Conservation (phyloP, 35 echinoderm and acorn worm genomes). For the Heliocidaris erythrogramma region DNA sequence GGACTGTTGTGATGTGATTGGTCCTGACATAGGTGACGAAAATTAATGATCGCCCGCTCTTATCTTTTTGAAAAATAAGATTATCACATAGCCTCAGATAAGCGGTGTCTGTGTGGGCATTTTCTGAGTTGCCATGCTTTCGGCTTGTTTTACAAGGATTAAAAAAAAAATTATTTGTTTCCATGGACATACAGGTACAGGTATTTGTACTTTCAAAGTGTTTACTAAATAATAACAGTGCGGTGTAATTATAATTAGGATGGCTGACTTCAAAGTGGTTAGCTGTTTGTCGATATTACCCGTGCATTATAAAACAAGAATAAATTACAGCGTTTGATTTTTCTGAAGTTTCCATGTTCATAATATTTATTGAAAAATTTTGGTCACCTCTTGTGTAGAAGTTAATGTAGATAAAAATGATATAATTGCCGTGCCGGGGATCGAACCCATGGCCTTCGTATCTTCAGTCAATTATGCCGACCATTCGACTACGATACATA, state of each 20-base stretch:
- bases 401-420: too few species aligned
- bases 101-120: neutral
- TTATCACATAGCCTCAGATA: neutral
- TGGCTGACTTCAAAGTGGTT: neutral
- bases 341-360: too few species aligned
- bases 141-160: neutral
- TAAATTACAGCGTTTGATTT: too few species aligned
- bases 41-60: constrained; percentile 1
- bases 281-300: neutral
- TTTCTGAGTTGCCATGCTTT: neutral
- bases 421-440: too few species aligned
- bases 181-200: neutral
- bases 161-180: too few species aligned
- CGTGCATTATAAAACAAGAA: too few species aligned
- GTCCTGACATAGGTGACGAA: neutral
- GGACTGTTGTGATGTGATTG: neutral
- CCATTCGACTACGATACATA: too few species aligned
- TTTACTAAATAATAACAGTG: neutral
- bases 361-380: too few species aligned
- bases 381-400: too few species aligned
- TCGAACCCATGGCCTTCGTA: too few species aligned
- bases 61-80: neutral
- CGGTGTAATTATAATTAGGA: neutral
- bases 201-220: neutral
- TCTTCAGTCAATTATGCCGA: too few species aligned